These are phyloP conservation scores for Danaus melanippus DNA, from an alignment of 1,140 invertebrate species.

Conservation along the genomic window DNA sequence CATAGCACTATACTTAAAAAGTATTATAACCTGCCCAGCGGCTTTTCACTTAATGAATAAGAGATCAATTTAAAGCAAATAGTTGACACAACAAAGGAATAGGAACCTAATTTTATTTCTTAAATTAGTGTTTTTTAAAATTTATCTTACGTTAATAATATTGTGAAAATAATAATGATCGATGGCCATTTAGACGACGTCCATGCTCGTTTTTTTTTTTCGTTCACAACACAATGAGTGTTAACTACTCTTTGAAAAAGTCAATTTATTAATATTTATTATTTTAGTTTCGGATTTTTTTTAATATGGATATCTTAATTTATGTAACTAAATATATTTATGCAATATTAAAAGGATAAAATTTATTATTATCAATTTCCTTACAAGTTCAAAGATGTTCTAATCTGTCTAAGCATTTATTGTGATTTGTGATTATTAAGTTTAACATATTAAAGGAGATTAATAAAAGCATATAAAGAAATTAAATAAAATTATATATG, in stretches of 20 bases:
- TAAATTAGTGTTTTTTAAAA: slow-evolving; percentile 4
- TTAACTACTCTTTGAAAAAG: too few species aligned
- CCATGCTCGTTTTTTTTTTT: slow-evolving; percentile 26
- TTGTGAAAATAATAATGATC: slow-evolving; percentile 23
- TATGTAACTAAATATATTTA: too few species aligned
- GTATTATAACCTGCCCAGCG: slow-evolving; percentile 24
- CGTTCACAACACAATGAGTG: slow-evolving; percentile 15
- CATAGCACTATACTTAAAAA: slow-evolving; percentile 15
- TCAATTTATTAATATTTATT: too few species aligned
- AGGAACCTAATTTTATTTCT: slow-evolving; percentile 20
- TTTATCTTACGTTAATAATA: slow-evolving; percentile 16
- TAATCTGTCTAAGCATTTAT: too few species aligned
- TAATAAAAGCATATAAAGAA: background rate
- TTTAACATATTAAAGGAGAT: background rate
- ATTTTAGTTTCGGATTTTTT: too few species aligned
- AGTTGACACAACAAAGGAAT: slow-evolving; percentile 18
- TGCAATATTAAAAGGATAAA: too few species aligned
- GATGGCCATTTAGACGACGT: slow-evolving; percentile 21
- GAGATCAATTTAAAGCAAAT: slow-evolving; percentile 11
- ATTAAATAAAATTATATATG: background rate
- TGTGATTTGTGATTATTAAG: slow-evolving; percentile 8
- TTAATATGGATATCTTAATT: too few species aligned
- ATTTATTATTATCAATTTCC: too few species aligned
- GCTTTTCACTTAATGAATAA: slow-evolving; percentile 14
- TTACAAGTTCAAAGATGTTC: too few species aligned